Percentiles rank a stretch among this genome's conserved stretches.
Conservation (phyloP, 2,888 invertebrate genomes). For the Tetheella fluctuosa region DNA sequence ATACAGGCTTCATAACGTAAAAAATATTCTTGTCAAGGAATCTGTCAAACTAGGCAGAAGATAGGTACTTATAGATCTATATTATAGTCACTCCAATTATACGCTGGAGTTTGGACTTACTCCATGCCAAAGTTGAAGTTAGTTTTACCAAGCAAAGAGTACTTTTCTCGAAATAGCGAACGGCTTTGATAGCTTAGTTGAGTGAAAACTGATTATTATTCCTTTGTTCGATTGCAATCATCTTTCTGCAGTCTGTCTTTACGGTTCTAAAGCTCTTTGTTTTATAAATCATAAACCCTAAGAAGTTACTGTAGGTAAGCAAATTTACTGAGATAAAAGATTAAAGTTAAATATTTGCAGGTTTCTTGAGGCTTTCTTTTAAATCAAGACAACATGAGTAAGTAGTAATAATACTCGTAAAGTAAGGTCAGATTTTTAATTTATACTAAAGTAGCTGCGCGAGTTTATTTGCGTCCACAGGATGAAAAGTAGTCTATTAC, state of each 20-base stretch:
- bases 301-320: not conserved
- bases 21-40: not conserved
- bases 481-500: too few species aligned
- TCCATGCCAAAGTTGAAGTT: conserved; percentile 3
- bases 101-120: conserved; percentile 8
- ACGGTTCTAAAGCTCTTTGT: not conserved
- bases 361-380: not conserved
- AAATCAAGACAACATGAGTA: too few species aligned
- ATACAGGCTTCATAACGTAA: not conserved
- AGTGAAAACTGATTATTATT: conserved; percentile 32
- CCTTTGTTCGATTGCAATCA: conserved; percentile 40
- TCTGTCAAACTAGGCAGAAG: not conserved
- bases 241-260: conserved; percentile 34
- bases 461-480: too few species aligned
- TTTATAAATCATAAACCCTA: not conserved
- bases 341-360: not conserved
- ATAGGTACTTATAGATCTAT: not conserved
- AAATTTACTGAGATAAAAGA: not conserved
- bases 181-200: conserved; percentile 43
- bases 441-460: too few species aligned
- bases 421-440: too few species aligned
- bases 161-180: conserved; percentile 52
- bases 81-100: conserved; percentile 9
- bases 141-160: conserved; percentile 20
- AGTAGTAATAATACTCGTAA: too few species aligned